Base-by-base conservation (phyloP, 2,888 invertebrate species). In the Tryphoninae sp. region DNA sequence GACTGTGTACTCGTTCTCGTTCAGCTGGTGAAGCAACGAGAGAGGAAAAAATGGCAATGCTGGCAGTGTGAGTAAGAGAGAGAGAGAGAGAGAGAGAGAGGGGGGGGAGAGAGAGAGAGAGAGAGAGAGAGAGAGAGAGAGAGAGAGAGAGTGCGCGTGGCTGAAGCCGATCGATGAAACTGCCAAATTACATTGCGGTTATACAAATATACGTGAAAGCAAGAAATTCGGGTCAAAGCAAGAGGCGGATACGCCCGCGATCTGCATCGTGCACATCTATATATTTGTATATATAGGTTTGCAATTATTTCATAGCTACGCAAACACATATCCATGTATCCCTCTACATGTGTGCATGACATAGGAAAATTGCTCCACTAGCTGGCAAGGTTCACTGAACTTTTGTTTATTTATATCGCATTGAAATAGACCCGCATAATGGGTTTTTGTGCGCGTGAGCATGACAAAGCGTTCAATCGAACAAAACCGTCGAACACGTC, bases 121-220 rank as follows among this genome's bases (percentile, higher is more conserved):
- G 74, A 53, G 55, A 22, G 55, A 59, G 51, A 42, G 62, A n/a
- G 49, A 16, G 51, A 33, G 26, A 51, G 58, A 53, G 72, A 69
- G 77, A 53, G 55, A 51, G 53, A 19, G 58, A 53, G 51, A 51
- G 69, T n/a, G 45, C 59, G 72, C 62, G 78, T 72, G 69, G 67
- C 33, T 53, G 74, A 59, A 71, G 42, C 73, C 65, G 80, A 67
- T 83, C 81, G 84, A 84, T 84, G 85, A 85, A 85, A 84, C 83
- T 84, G 76, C 80, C 81, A 85, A 85, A 85, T 85, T 83, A 85
- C 84, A 83, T 84, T 85, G 85, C 74, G 84, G 84, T 83, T 84
- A 84, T 83, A 81, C 83, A 83, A 84, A 84, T 82, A 84, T 80
- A 83, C 80, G 84, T 58, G 80, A 84, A 76, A 83, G 81, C 84